Base-by-base conservation (phyloP, 2,888 invertebrate genomes). In the Heliconius ismenius region DNA sequence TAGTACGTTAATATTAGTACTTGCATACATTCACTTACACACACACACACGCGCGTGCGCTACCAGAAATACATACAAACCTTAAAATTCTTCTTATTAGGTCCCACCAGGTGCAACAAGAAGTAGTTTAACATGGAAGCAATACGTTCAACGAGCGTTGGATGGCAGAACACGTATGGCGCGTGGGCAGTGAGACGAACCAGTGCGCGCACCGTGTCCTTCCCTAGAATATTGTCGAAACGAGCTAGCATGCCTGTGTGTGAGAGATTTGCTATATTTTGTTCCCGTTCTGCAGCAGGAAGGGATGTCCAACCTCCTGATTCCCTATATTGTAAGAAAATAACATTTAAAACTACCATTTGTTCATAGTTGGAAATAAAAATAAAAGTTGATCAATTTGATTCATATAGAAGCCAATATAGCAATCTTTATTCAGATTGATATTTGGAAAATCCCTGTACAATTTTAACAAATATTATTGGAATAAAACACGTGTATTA, bases 51-150 rank as follows among this genome's bases (percentile, higher is more conserved):
- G 9, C 18, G 3, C 18, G 9, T 3, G 9, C 26, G 0, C 24
- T 54, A 6, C 21, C 9, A 54, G 21, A 54, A 54, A 54, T n/a
- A 58, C 3, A 58, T 58, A 28, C 79, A 58, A 11, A 97, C 97
- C 95, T 98, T 98, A 79, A 99, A 97, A 86, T 98, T 98, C 84
- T 97, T 97, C 89, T 98, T 97, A 84, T 98, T 98, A 0, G 98
- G 98, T 0, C 98, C 98, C 18, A 98, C 98, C 79, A 99, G 93
- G 89, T 98, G 96, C 69, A 97, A 91, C 49, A 99, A 91, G 89
- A 99, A 98, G 91, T 99, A 98, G 92, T 99, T 99, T 76, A 99
- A 95, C 99, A 99, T 99, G 15, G 98, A 96, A 0, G 98, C 98
- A 78, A 99, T 97, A 43, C 99, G 95, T 87, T 99, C 98, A 2